Base-by-base conservation (phyloP, 2,113 vertebrate species). In the Oncorhynchus masou region DNA sequence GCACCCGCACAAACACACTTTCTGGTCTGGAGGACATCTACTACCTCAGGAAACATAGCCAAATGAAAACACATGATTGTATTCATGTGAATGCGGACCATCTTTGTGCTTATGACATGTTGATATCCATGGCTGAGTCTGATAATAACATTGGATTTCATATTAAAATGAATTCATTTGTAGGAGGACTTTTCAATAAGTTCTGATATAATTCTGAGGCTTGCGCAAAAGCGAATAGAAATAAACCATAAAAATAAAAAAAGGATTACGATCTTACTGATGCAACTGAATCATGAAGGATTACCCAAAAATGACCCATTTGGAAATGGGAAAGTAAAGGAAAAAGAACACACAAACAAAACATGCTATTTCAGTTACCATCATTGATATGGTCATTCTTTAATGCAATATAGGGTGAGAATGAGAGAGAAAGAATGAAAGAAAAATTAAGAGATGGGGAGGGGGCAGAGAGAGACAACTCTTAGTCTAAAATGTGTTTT, bases 401-500 rank as follows among this genome's bases (percentile, higher is more conserved):
- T 25, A 67, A 11, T 12, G 8, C 22, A 67, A 25, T 29, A 67
- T 57, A 48, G 72, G 7, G 67, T 1, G 70, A 54, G 19, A 79
- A 54, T 67, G 70, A 20, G 69, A 16, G 67, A 68, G 70, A 20
- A 66, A 16, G 70, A 68, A 24, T 48, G 62, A 19, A 68, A n/a
- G n/a, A 48, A 72, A 80, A 20, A 69, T 7, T 75, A 16, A 79
- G 65, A 39, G 7, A 67, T 39, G 62, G 45, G 62, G 3, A 70
- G 62, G 68, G 64, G 66, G 74, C 69, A 4, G 49, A 54, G 49
- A 34, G 70, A 24, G 71, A 74, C 19, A 80, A 68, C 66, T 15
- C n/a, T 65, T 70, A 73, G 8, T 78, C 71, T 80, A 78, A 78
- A 81, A 84, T 80, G 70, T 72, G 48, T 81, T 72, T 86, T 87